These are phyloP conservation scores for Calonectris borealis DNA, from an alignment of 2,113 vertebrate species.

Conservation along the genomic window DNA sequence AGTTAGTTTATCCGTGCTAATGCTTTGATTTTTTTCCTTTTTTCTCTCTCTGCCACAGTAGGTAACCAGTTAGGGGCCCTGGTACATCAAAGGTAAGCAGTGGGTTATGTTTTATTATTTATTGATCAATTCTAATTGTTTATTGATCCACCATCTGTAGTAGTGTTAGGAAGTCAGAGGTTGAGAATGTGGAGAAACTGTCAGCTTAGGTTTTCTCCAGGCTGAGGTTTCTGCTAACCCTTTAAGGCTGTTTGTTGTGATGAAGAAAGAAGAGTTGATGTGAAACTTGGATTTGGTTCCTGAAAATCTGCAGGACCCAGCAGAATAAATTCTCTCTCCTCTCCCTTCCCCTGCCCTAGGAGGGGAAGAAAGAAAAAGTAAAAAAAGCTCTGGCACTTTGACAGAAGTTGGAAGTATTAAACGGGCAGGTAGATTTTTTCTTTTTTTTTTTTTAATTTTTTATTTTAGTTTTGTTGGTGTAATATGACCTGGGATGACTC, in stretches of 20 bases:
- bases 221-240: conserved; percentile 9
- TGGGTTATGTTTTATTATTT: conserved; percentile 88
- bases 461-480: not conserved
- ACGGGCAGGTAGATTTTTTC: not conserved
- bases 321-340: not conserved
- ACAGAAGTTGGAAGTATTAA: not conserved
- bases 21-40: conserved; percentile 76
- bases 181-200: conserved; percentile 70
- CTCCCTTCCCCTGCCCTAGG: not conserved
- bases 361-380: not conserved
- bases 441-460: not conserved
- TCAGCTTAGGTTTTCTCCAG: conserved; percentile 53
- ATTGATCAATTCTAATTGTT: conserved; percentile 87
- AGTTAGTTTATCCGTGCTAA: conserved; percentile 84
- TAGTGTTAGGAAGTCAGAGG: conserved; percentile 78
- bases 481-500: not conserved
- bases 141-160: conserved; percentile 88
- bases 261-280: not conserved
- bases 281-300: conserved; percentile 18
- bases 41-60: conserved; percentile 82
- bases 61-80: conserved; percentile 96
- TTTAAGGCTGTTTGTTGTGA: not conserved
- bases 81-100: conserved; percentile 99
- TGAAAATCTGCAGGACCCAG: not conserved
- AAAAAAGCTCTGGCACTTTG: not conserved